Evolutionary conservation across 2,113 vertebrate genomes (phyloP).

Genomic region (Chelonoidis abingdonii): DNA sequence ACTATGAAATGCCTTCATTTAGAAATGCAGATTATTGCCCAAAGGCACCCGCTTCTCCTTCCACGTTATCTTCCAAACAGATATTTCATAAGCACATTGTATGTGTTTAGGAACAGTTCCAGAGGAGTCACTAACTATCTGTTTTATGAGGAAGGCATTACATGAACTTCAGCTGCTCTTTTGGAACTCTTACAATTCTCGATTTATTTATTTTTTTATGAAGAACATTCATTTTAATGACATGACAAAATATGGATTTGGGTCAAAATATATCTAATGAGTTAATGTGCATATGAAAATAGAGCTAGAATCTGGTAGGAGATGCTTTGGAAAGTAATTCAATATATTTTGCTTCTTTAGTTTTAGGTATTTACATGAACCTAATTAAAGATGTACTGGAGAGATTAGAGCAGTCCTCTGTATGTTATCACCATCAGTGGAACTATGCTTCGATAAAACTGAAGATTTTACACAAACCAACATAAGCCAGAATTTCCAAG

Average conservation of each 20-base stretch:
- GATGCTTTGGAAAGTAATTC: neutral
- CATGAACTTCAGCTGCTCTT: neutral
- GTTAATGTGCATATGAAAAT: neutral
- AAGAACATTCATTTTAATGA: neutral
- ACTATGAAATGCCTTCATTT: neutral
- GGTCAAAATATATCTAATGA: neutral
- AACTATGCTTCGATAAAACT: neutral
- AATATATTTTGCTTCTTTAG: neutral
- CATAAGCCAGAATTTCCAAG: neutral
- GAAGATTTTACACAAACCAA: neutral
- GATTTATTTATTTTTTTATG: neutral
- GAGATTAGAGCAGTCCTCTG: neutral
- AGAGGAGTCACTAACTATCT: neutral
- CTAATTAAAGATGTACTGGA: neutral
- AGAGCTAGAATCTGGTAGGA: neutral
- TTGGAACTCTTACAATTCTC: neutral
- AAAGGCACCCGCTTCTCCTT: neutral
- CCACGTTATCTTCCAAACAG: neutral
- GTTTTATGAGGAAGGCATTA: neutral
- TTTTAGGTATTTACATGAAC: neutral
- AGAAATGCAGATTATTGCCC: neutral
- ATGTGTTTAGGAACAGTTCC: rapidly evolving
- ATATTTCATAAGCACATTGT: neutral
- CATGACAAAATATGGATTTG: neutral
- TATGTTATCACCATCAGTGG: neutral